A percentile compares a stretch with the other conserved stretches of the same genome.
Evolutionary conservation across 1,140 invertebrate genomes (phyloP).

Genomic region (Pogonomyrmex barbatus): DNA sequence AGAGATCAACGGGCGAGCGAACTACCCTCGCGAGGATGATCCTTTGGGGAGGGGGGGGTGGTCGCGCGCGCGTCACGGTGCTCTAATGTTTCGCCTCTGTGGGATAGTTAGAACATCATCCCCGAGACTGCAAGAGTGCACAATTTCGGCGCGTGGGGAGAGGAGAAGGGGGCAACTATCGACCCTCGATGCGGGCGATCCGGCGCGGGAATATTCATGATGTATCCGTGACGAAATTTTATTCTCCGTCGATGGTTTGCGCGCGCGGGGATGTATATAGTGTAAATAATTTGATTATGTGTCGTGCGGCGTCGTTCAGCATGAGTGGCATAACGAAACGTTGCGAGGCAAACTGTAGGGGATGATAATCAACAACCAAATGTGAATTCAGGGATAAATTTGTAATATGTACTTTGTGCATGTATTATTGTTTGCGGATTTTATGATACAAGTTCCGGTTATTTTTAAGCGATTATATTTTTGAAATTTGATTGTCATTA

Average conservation of each 20-base stretch:
- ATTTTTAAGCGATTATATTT: background rate
- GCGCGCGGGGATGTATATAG: constrained; percentile 38
- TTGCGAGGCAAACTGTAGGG: constrained; percentile 4
- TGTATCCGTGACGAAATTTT: constrained; percentile 67
- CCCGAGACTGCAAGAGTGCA: constrained; percentile 60
- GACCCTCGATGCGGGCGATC: constrained; percentile 51
- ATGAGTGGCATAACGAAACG: constrained; percentile 56
- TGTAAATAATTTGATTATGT: constrained; percentile 62
- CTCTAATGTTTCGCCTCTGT: constrained; percentile 74
- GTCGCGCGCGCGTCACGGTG: constrained; percentile 70
- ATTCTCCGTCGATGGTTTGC: constrained; percentile 41
- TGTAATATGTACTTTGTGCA: background rate
- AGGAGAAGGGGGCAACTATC: constrained; percentile 16
- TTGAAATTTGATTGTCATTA: background rate
- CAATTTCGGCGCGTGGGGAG: constrained; percentile 58
- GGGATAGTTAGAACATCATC: constrained; percentile 84
- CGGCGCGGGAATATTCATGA: constrained; percentile 69
- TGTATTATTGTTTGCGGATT: background rate
- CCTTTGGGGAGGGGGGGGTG: constrained; percentile 53
- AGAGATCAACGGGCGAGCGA: constrained; percentile 53
- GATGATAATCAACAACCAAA: constrained; percentile 39
- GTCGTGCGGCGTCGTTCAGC: constrained; percentile 21
- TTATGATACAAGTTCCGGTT: background rate
- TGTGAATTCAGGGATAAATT: constrained; percentile 42
- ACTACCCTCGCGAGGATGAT: constrained; percentile 66